phyloP scores from a whole-genome alignment of 53 echinoderm and acorn worm species.

The Stichopus horrens region DNA sequence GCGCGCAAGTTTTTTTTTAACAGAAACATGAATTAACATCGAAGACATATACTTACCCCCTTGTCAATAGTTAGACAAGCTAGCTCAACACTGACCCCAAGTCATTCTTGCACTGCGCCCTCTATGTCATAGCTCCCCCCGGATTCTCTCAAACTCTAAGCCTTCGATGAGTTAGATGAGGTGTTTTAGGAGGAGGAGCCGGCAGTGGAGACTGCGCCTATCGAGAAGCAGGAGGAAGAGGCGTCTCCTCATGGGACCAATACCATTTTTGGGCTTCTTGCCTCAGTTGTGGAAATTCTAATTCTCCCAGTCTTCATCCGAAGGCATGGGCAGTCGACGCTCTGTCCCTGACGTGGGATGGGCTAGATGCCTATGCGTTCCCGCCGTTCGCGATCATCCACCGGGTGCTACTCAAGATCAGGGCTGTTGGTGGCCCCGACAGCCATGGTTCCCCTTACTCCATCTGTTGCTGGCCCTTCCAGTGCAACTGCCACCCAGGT shows the following conservation, averaged over 20 bases:
- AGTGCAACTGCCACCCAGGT: not conserved
- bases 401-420: not conserved
- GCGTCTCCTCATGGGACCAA: not conserved
- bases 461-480: not conserved
- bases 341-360: not conserved
- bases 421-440: not conserved
- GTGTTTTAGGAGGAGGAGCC: not conserved
- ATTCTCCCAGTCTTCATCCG: constrained; percentile 55
- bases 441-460: constrained; percentile 15
- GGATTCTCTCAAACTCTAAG: no score
- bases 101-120: no score
- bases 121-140: no score
- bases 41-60: no score
- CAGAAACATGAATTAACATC: no score
- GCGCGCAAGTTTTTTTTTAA: no score
- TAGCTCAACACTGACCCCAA: no score
- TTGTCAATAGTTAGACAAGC: no score
- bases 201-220: not conserved
- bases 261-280: constrained; percentile 41
- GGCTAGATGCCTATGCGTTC: constrained; percentile 49
- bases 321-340: constrained; percentile 17
- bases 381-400: not conserved
- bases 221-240: not conserved
- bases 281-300: not conserved
- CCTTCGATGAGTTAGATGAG: no score